These are phyloP conservation scores for Poecilobothrus nobilitatus DNA, from an alignment of 2,888 invertebrate genomes.

Conservation along the genomic window DNA sequence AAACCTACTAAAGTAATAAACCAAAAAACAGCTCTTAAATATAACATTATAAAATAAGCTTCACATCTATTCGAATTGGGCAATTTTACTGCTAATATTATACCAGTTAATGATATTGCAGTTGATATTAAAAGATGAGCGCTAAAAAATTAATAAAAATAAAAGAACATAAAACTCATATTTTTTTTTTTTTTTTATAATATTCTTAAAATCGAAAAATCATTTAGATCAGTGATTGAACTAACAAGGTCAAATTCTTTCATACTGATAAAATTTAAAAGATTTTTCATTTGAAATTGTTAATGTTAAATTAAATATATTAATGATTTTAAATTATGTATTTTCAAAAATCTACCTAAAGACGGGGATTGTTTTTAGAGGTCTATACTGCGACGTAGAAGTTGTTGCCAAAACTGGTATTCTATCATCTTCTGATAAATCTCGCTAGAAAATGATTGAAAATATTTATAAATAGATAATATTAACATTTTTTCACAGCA, in stretches of 20 bases:
- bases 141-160: conserved; percentile 24
- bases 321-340: too few relatives aligned
- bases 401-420: conserved; percentile 35
- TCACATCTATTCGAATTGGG: conserved; percentile 44
- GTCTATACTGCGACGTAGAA: conserved; percentile 32
- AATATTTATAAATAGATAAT: too few relatives aligned
- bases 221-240: too few relatives aligned
- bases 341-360: too few relatives aligned
- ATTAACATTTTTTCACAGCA: too few relatives aligned
- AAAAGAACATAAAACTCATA: too few relatives aligned
- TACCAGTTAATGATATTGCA: conserved; percentile 37
- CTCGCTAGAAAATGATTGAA: conserved; percentile 11
- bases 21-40: conserved; percentile 52
- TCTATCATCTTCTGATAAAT: conserved; percentile 35
- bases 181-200: background rate
- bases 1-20: conserved; percentile 49
- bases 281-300: too few relatives aligned
- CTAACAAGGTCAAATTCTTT: too few relatives aligned
- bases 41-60: conserved; percentile 53
- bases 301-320: too few relatives aligned
- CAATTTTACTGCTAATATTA: conserved; percentile 32
- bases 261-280: too few relatives aligned
- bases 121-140: conserved; percentile 38
- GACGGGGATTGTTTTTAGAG: conserved; percentile 37
- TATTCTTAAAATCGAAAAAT: too few relatives aligned